Evolutionary conservation across 2,797 vertebrate genomes (phyloP).

Genomic region (Aplochiton taeniatus): DNA sequence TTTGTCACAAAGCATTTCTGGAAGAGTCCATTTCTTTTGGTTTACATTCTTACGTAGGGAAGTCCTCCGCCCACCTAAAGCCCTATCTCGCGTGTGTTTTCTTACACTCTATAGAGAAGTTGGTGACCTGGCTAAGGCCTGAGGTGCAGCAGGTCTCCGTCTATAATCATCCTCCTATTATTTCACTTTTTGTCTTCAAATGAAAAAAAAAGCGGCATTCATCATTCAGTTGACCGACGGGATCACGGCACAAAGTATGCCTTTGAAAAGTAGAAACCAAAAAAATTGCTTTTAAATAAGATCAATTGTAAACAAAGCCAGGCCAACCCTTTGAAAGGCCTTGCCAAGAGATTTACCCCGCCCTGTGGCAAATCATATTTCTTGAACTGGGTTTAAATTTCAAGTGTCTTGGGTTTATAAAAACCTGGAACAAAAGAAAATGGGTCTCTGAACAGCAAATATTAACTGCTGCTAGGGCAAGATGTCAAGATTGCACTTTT

Average conservation of each 20-base stretch:
- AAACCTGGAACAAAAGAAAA: conserved; percentile 83
- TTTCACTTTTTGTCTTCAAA: conserved; percentile 66
- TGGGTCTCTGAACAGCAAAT: conserved; percentile 81
- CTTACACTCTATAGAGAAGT: conserved; percentile 54
- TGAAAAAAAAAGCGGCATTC: conserved; percentile 67
- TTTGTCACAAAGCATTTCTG: conserved; percentile 40
- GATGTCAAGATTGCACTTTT: conserved; percentile 84
- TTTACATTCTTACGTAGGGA: conserved; percentile 42
- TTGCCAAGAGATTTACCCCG: conserved; percentile 84
- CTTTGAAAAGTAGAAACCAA: conserved; percentile 82
- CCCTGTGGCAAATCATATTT: conserved; percentile 85
- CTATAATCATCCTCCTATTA: conserved; percentile 70
- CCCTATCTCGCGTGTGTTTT: conserved; percentile 63
- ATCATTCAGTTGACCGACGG: conserved; percentile 74
- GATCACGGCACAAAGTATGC: conserved; percentile 75
- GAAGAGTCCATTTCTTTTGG: conserved; percentile 45
- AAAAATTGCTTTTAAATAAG: conserved; percentile 85
- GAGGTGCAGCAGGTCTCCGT: conserved; percentile 55
- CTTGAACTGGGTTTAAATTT: conserved; percentile 87
- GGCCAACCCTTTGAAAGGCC: conserved; percentile 83
- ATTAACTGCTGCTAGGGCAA: conserved; percentile 81
- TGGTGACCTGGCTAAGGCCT: conserved; percentile 53
- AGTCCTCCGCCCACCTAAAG: conserved; percentile 14
- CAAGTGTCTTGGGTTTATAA: conserved; percentile 84
- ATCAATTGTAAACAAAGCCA: conserved; percentile 87